Conservation (phyloP, 2,113 vertebrate species). For the Haliaeetus leucogaster region DNA sequence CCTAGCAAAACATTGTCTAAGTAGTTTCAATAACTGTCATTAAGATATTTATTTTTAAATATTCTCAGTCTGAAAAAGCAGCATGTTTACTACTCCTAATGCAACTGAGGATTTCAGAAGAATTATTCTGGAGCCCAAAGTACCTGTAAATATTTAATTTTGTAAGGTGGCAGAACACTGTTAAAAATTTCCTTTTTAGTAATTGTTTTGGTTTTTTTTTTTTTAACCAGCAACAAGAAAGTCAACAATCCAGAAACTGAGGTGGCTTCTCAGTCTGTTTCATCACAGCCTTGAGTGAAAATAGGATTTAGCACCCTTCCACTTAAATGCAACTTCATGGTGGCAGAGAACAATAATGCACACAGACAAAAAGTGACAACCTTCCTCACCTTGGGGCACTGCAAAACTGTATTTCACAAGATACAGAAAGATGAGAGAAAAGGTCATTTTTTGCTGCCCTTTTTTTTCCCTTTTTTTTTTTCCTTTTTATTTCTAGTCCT, state of each 20-base stretch:
- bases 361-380: constrained; percentile 47
- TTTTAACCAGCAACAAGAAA: neutral
- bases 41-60: neutral
- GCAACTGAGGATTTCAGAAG: neutral
- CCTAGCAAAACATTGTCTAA: neutral
- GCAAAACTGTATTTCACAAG: constrained; percentile 48
- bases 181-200: neutral
- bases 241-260: neutral
- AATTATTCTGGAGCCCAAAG: neutral
- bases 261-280: neutral
- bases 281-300: constrained; percentile 5
- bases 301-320: constrained; percentile 41
- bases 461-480: neutral
- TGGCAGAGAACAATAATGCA: constrained; percentile 20
- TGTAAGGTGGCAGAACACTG: neutral
- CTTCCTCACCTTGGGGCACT: constrained; percentile 45
- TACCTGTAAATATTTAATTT: neutral
- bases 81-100: neutral
- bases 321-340: constrained; percentile 13
- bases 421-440: constrained; percentile 56
- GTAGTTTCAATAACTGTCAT: neutral
- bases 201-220: neutral
- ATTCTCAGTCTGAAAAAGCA: neutral
- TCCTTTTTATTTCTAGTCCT: neutral
- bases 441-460: constrained; percentile 20